phyloP scores from a whole-genome alignment of 2,113 vertebrate species.

The Serinus canaria region DNA sequence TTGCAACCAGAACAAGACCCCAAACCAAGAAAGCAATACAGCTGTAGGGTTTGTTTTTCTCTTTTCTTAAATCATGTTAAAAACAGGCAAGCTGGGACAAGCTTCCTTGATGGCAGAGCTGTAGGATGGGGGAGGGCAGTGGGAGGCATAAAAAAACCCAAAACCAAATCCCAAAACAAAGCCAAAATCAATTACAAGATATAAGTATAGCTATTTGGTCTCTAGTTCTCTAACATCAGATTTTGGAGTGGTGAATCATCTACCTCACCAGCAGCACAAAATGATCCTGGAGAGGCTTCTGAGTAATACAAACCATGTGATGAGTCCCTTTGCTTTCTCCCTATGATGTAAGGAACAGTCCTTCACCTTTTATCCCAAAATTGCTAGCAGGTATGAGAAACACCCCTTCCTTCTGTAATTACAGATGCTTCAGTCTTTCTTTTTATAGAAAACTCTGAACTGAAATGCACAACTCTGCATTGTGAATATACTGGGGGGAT shows the following conservation, averaged over 20 bases:
- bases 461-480: neutral
- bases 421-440: neutral
- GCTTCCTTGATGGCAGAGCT: neutral
- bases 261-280: neutral
- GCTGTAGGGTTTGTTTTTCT: neutral
- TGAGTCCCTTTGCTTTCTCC: neutral
- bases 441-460: neutral
- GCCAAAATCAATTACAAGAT: conserved; percentile 27
- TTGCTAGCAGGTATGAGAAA: neutral
- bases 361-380: neutral
- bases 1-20: neutral
- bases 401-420: neutral
- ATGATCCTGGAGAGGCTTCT: conserved; percentile 1
- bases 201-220: conserved; percentile 25
- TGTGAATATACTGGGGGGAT: neutral
- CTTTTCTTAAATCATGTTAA: neutral
- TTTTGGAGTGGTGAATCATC: conserved; percentile 24
- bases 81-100: neutral
- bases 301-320: neutral
- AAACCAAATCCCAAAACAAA: conserved; percentile 12
- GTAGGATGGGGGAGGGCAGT: neutral
- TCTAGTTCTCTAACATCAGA: conserved; percentile 14
- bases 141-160: neutral
- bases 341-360: neutral
- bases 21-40: neutral